Evolutionary conservation across 2,888 invertebrate genomes (phyloP).

Genomic region (Luffia ferchaultella): DNA sequence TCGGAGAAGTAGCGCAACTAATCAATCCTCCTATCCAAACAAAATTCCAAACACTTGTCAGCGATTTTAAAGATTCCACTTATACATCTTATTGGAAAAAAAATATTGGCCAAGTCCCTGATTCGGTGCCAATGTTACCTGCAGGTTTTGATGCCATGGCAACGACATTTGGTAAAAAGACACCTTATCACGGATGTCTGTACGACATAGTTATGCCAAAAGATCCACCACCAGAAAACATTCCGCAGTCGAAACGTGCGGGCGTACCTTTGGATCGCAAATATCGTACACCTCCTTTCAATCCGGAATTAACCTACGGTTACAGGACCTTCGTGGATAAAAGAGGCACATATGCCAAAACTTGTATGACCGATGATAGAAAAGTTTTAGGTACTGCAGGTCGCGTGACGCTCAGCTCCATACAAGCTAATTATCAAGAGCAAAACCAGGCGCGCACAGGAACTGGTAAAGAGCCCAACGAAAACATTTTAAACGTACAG

Average conservation of each 20-base stretch:
- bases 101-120: slow-evolving; percentile 29
- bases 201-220: slow-evolving; percentile 50
- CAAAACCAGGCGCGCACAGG: slow-evolving; percentile 31
- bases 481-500: slow-evolving; percentile 51
- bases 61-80: slow-evolving; percentile 39
- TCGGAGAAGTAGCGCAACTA: slow-evolving; percentile 25
- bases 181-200: slow-evolving; percentile 26
- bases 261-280: slow-evolving; percentile 32
- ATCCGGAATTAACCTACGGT: slow-evolving; percentile 49
- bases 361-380: slow-evolving; percentile 45
- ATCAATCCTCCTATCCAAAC: slow-evolving; percentile 36
- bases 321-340: slow-evolving; percentile 43
- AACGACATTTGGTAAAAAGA: slow-evolving; percentile 42
- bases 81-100: slow-evolving; percentile 47
- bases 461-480: slow-evolving; percentile 46
- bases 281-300: slow-evolving; percentile 45
- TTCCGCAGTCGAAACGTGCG: slow-evolving; percentile 25
- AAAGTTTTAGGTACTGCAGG: slow-evolving; percentile 34
- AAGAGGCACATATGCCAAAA: slow-evolving; percentile 49
- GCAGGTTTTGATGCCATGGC: slow-evolving; percentile 32
- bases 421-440: slow-evolving; percentile 44
- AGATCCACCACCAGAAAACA: slow-evolving; percentile 32
- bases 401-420: slow-evolving; percentile 34
- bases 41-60: slow-evolving; percentile 39
- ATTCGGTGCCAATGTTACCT: slow-evolving; percentile 44